Percentiles rank a stretch among this genome's conserved stretches.
Evolutionary conservation across 2,113 vertebrate species (phyloP).

Genomic region (Mesoclemmys tuberculata): DNA sequence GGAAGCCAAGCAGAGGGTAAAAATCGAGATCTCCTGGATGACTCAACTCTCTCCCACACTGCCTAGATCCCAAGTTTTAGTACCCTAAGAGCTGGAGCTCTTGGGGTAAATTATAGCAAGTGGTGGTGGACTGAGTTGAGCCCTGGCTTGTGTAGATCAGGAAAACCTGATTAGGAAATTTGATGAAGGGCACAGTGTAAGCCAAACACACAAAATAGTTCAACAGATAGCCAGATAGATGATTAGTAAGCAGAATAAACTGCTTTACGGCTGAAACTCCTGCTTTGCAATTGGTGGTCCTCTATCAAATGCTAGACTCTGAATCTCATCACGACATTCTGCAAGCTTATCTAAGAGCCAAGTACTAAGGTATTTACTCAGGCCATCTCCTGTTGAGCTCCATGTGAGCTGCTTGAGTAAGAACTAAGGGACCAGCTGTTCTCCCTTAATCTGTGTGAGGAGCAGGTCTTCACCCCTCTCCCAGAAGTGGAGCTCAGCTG

Average conservation of each 20-base stretch:
- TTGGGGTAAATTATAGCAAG: slow-evolving; percentile 22
- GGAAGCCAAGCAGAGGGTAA: not conserved
- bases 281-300: not conserved
- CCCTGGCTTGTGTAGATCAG: not conserved
- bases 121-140: slow-evolving; percentile 8
- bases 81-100: not conserved
- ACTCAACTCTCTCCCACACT: slow-evolving; percentile 13
- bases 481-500: not conserved
- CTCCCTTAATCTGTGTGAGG: not conserved
- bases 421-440: not conserved
- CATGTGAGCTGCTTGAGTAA: not conserved
- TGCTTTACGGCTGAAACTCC: not conserved
- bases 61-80: slow-evolving; percentile 13
- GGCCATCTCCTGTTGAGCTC: not conserved
- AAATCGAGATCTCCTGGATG: slow-evolving; percentile 11
- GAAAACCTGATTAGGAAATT: slow-evolving; percentile 36
- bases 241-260: slow-evolving; percentile 36
- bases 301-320: not conserved
- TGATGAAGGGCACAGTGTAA: slow-evolving; percentile 17
- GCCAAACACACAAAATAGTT: slow-evolving; percentile 25
- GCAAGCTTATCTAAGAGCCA: not conserved
- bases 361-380: not conserved
- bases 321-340: not conserved
- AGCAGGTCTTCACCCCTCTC: not conserved
- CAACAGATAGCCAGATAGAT: slow-evolving; percentile 13